phyloP scores from a whole-genome alignment of 2,888 invertebrate species.

The Epinotia bilunana region DNA sequence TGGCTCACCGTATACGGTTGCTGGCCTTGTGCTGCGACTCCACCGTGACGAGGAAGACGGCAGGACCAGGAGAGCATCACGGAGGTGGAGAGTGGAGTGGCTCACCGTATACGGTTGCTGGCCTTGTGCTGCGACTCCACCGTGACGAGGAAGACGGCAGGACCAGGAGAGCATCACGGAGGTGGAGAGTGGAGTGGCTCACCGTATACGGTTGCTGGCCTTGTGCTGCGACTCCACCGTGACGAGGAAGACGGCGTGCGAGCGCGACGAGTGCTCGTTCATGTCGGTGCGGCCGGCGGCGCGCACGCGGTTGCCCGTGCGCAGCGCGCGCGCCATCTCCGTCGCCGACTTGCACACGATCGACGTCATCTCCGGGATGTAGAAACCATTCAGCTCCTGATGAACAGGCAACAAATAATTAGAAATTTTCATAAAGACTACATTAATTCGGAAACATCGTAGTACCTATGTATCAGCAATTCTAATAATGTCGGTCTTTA shows the following conservation, averaged over 20 bases:
- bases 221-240: slow-evolving; percentile 93
- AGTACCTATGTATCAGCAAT: too few relatives aligned
- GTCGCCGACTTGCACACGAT: slow-evolving; percentile 96
- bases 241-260: slow-evolving; percentile 99
- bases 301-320: slow-evolving; percentile 95
- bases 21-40: too few relatives aligned
- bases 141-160: not conserved
- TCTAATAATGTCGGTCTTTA: too few relatives aligned
- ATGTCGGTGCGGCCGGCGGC: slow-evolving; percentile 98
- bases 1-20: too few relatives aligned
- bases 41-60: too few relatives aligned
- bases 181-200: slow-evolving; percentile 40
- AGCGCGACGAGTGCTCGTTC: slow-evolving; percentile 99
- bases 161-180: not conserved
- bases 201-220: slow-evolving; percentile 77
- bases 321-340: slow-evolving; percentile 98
- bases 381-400: slow-evolving; percentile 90
- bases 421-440: too few relatives aligned
- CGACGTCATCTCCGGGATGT: slow-evolving; percentile 97
- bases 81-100: too few relatives aligned
- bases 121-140: too few relatives aligned
- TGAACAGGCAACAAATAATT: not conserved
- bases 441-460: too few relatives aligned
- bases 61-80: too few relatives aligned
- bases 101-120: too few relatives aligned